Conservation (phyloP, 2,113 vertebrate genomes). For the Nibea coibor region DNA sequence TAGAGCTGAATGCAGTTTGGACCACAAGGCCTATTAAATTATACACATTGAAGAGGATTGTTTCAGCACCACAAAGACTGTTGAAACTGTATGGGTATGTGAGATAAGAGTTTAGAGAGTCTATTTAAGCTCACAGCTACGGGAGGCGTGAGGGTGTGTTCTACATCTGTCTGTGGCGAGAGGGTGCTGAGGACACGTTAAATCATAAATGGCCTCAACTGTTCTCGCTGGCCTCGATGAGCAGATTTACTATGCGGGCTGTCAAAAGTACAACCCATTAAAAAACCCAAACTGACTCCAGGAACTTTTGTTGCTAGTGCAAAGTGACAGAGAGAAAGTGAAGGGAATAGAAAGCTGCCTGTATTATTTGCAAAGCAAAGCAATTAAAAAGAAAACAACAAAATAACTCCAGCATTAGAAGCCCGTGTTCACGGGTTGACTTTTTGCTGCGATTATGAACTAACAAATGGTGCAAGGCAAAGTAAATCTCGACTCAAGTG, state of each 20-base stretch:
- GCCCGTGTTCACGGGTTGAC: conserved; percentile 1
- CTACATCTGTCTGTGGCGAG: conserved; percentile 45
- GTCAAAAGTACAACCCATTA: conserved; percentile 63
- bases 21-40: conserved; percentile 75
- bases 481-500: conserved; percentile 26
- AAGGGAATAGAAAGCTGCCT: conserved; percentile 1
- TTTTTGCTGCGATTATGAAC: conserved; percentile 25
- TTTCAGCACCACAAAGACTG: conserved; percentile 44
- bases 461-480: conserved; percentile 37
- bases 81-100: conserved; percentile 26
- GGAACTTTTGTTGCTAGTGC: conserved; percentile 45
- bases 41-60: conserved; percentile 70
- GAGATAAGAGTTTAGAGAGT: conserved; percentile 46
- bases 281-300: conserved; percentile 51
- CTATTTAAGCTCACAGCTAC: conserved; percentile 50
- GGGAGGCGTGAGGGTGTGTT: conserved; percentile 24
- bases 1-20: conserved; percentile 69
- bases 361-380: background rate
- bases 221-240: conserved; percentile 49
- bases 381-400: background rate
- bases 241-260: conserved; percentile 59
- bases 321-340: conserved; percentile 55
- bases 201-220: conserved; percentile 71
- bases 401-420: background rate
- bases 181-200: conserved; percentile 47